These are phyloP conservation scores for Danio albolineatus DNA, from an alignment of 2,797 vertebrate genomes.

Conservation along the genomic window DNA sequence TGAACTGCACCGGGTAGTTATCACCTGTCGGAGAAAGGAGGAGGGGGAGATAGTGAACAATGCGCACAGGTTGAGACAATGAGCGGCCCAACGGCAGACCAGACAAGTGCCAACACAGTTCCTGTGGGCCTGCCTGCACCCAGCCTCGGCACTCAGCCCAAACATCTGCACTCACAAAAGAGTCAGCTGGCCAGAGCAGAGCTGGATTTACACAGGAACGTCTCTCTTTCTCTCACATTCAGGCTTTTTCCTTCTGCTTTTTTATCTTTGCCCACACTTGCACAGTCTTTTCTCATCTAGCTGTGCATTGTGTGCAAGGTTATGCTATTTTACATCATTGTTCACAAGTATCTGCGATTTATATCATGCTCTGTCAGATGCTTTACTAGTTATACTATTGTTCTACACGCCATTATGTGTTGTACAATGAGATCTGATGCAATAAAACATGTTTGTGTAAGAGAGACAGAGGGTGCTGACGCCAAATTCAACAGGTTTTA, in stretches of 20 bases:
- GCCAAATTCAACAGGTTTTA: constrained; percentile 72
- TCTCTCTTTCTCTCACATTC: constrained; percentile 52
- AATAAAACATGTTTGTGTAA: constrained; percentile 40
- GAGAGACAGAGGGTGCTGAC: constrained; percentile 62
- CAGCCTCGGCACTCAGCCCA: constrained; percentile 84
- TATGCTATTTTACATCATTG: constrained; percentile 32
- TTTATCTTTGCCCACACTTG: constrained; percentile 31
- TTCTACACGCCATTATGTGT: constrained; percentile 74
- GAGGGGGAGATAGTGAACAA: constrained; percentile 83
- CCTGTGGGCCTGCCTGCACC: constrained; percentile 78
- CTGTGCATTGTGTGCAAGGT: constrained; percentile 12
- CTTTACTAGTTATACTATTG: constrained; percentile 74
- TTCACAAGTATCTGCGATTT: constrained; percentile 38
- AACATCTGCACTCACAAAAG: constrained; percentile 99
- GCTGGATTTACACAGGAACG: constrained; percentile 81
- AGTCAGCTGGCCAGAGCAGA: constrained; percentile 83
- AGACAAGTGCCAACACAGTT: constrained; percentile 93
- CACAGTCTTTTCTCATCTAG: constrained; percentile 25
- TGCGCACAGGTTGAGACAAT: constrained; percentile 98
- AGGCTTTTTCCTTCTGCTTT: constrained; percentile 4
- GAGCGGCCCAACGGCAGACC: constrained; percentile 82
- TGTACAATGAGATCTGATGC: constrained; percentile 74
- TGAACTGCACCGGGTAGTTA: constrained; percentile 99
- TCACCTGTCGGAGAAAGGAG: constrained; percentile 88
- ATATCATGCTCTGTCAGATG: constrained; percentile 71